These are phyloP conservation scores for Neoarius graeffei DNA, from an alignment of 2,113 vertebrate genomes.

Conservation along the genomic window DNA sequence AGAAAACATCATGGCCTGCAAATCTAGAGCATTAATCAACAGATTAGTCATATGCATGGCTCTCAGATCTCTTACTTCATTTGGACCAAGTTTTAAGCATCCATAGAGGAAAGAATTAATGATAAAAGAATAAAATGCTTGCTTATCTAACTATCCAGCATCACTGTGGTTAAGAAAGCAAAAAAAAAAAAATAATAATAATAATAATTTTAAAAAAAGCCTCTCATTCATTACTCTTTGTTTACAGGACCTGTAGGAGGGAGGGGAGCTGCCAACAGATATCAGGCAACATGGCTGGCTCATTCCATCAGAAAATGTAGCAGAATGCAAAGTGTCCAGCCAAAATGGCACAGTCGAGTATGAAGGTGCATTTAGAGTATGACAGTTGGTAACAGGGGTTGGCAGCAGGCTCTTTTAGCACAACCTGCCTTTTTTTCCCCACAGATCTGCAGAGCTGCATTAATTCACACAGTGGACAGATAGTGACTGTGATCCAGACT, in stretches of 20 bases:
- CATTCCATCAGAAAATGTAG: constrained; percentile 60
- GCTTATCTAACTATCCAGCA: constrained; percentile 2
- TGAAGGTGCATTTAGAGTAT: constrained; percentile 55
- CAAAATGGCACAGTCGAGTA: constrained; percentile 51
- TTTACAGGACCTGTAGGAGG: constrained; percentile 23
- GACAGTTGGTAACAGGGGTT: constrained; percentile 62
- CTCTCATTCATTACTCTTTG: not conserved
- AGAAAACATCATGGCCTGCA: constrained; percentile 81
- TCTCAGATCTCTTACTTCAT: constrained; percentile 64
- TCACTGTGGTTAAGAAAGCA: constrained; percentile 18
- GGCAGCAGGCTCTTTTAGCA: constrained; percentile 62
- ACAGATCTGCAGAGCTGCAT: constrained; percentile 60
- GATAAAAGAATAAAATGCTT: not conserved
- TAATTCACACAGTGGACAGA: constrained; percentile 54
- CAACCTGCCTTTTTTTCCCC: constrained; percentile 46
- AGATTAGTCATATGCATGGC: constrained; percentile 78
- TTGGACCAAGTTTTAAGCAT: constrained; percentile 66
- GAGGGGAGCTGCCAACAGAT: constrained; percentile 61
- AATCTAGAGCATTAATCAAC: constrained; percentile 85
- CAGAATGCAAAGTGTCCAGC: constrained; percentile 63
- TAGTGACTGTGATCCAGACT: constrained; percentile 50
- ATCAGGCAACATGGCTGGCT: constrained; percentile 60
- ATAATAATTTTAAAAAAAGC: not conserved
- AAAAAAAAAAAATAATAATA: too few relatives aligned
- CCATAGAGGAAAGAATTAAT: constrained; percentile 32